Base-by-base conservation (phyloP, 2,797 vertebrate genomes). In the Darevskia nairensis region DNA sequence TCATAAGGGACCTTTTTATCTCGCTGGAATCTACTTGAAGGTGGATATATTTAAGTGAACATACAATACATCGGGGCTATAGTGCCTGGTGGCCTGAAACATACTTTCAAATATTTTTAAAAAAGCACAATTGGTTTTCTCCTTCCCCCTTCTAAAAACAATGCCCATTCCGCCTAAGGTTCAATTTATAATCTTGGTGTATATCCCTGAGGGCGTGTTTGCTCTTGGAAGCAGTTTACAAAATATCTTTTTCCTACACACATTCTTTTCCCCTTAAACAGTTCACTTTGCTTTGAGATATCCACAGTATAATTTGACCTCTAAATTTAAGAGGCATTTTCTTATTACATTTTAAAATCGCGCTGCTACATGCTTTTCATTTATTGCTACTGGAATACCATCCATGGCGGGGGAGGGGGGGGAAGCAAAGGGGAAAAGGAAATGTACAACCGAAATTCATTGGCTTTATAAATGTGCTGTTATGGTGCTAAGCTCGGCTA, bases 1-100 rank as follows among this genome's bases (percentile, higher is more conserved):
- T 85, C 89, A 75, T 87, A 69, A 87, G 85, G 88, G 93, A 93
- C 79, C 84, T 68, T 91, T 89, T 66, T 85, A 89, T 82, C 41
- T 75, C 4, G 21, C 77, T 93, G 84, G 23, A 82, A 61, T 82
- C n/a, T 89, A 75, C 76, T 13, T 29, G 8, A 41, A 92, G 76
- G 46, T 90, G 71, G 82, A 46, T 87, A 85, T 61, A 87, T 78
- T 89, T 92, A 92, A 66, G 72, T 84, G 19, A 25, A 92, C 90
- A 93, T 5, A 39, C 7, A 64, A 88, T 82, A 84, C 44, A 80
- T 89, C 89, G 88, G 78, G 85, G 77, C 81, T 93, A 35, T 64
- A 84, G 80, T 74, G 41, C 88, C 92, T 85, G 84, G 39, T 88
- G 27, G 25, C 71, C 88, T 91, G 82, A 95, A 93, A 71, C 66